Evolutionary conservation across 2,113 vertebrate genomes (phyloP), one percentile per base, ranked within the genome.

Genomic region (Nematolebias whitei): DNA sequence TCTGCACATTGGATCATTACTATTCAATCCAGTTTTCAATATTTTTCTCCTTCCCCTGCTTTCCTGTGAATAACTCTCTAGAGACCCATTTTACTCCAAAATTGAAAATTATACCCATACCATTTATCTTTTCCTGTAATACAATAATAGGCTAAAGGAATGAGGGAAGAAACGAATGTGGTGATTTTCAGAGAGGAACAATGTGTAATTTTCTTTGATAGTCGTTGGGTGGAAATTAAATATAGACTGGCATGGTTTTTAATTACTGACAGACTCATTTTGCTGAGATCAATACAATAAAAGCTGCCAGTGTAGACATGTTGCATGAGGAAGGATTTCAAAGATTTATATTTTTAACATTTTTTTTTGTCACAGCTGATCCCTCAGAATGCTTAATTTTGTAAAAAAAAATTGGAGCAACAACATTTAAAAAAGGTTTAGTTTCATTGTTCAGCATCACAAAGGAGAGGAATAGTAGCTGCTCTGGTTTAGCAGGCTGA

Each of bases 201-300:
- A 79, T 74, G 60, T 69, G 77, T 77, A 75, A 85, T 83, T 79
- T 78, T 76, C 71, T 84, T 78, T 85, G 68, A 84, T 77, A 78
- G 76, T 69, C 72, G 65, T 73, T 58, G 54, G 61, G 49, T 74
- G 68, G 71, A 84, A 88, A 85, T 73, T 86, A 66, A 87, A 85
- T 90, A 81, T 80, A 83, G 85, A 89, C 77, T 73, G 74, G 62
- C 70, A 82, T 68, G 66, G 63, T 72, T 76, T 76, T 84, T 85
- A 85, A 88, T 88, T 76, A 90, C 63, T 64, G 64, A 55, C 47
- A 78, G 79, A 76, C 72, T 87, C 81, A 78, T 90, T n/a, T 87
- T 87, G 51, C 71, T 44, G 43, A 67, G 50, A 76, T 76, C 26
- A 44, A 78, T 24, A 79, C 68, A 82, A 74, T 70, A 77, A 82